Base-by-base conservation (phyloP, 2,888 invertebrate species). In the Rhogogaster chlorosoma region DNA sequence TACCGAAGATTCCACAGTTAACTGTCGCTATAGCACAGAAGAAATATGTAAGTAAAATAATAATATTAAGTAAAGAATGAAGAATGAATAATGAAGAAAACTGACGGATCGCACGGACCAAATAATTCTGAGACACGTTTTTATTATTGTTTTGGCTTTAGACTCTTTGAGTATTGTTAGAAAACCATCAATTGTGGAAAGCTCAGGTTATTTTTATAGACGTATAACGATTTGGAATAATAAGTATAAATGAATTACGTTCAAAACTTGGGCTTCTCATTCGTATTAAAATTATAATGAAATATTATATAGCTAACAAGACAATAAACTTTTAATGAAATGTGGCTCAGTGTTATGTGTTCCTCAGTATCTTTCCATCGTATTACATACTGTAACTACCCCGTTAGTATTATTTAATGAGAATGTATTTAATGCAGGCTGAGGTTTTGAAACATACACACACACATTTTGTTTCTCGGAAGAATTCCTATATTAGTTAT, bases 21-120 rank as follows among this genome's bases (percentile, higher is more conserved):
- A 71, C 49, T 49, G 83, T 83, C 75, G 85, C 73, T n/a, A 71
- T 78, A 45, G 84, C 83, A 83, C 73, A 67, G 73, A 45, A 42
- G 75, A 71, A 73, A 73, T 61, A 80, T 75, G 61, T 83, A 85
- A 85, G 83, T 83, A 82, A 57, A 45, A 42, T 85, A 85, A 85
- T 75, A 82, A 70, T 83, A 83, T 42, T 83, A 29, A 32, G 53
- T 49, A 45, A 45, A 45, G 83, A 73, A 42, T 26, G 26, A 38
- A 73, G 32, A 22, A 36, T 45, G n/a, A 70, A 70, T 9, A 49
- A 5, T 32, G 42, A 73, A 61, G 36, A 82, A 64, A 38, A 38
- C 22, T 64, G 83, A 70, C 67, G 67, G 83, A 83, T 83, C 49
- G 45, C n/a, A 53, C 32, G 67, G 83, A 64, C 45, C 83, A 70